A percentile compares a stretch with the other conserved stretches of the same genome.
Evolutionary conservation across 2,797 vertebrate species (phyloP).

Genomic region (Myiothlypis chrysogaster): DNA sequence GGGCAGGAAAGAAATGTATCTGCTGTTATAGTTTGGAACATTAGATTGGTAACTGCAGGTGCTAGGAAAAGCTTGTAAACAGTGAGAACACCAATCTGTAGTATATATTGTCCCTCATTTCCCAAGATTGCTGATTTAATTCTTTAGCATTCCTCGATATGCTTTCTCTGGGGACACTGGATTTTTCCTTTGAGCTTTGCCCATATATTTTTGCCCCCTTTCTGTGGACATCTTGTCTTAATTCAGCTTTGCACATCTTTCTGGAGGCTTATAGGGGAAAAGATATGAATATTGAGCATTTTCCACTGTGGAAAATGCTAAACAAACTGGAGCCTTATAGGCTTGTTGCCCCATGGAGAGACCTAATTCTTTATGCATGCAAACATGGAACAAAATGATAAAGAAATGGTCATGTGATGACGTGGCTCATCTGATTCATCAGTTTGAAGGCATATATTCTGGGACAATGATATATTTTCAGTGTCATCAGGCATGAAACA

Average conservation of each 20-base stretch:
- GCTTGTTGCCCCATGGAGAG: not conserved
- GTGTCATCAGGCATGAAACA: not conserved
- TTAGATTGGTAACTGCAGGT: not conserved
- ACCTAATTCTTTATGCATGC: not conserved
- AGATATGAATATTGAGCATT: not conserved
- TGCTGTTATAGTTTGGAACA: not conserved
- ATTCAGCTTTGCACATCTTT: not conserved
- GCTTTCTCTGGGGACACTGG: not conserved
- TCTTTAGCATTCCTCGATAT: not conserved
- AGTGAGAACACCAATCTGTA: not conserved
- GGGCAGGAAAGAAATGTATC: not conserved
- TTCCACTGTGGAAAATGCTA: not conserved
- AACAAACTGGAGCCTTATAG: not conserved
- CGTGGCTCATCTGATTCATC: not conserved
- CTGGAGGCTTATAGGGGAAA: not conserved
- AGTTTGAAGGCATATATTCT: not conserved
- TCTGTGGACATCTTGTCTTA: not conserved
- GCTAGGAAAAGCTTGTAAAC: not conserved
- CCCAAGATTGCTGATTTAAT: not conserved
- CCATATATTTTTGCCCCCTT: not conserved
- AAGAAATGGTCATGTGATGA: not conserved
- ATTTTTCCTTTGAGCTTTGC: not conserved
- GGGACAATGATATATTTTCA: not conserved
- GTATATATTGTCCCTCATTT: not conserved
- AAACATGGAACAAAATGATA: constrained; percentile 25